A percentile compares a stretch with the other conserved stretches of the same genome.
These are phyloP conservation scores for Pelecanus crispus DNA, from an alignment of 2,113 vertebrate species.

Conservation along the genomic window DNA sequence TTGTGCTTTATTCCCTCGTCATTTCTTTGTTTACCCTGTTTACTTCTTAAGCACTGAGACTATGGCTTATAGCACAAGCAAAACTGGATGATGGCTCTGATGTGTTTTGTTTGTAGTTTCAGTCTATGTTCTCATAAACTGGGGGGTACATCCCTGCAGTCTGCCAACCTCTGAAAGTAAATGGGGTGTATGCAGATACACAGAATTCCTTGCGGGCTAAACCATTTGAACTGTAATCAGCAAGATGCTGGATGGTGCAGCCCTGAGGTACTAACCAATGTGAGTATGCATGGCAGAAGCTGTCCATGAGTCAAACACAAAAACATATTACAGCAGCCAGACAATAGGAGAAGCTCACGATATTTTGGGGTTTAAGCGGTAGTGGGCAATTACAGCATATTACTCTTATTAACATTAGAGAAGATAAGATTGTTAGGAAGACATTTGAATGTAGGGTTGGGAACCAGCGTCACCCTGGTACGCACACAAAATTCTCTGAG, in stretches of 20 bases:
- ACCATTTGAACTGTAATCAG: neutral
- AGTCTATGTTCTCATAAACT: neutral
- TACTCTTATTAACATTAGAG: neutral
- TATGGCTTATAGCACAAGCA: neutral
- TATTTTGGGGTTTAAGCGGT: neutral
- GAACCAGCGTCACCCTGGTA: neutral
- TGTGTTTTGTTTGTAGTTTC: neutral
- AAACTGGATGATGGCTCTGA: neutral
- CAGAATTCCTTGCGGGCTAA: neutral
- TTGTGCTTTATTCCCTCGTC: neutral
- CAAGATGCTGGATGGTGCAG: neutral
- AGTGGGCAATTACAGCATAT: neutral
- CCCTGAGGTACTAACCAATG: neutral
- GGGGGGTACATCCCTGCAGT: neutral
- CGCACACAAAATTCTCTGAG: neutral
- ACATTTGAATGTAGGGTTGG: neutral
- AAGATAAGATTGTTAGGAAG: neutral
- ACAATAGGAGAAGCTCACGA: neutral
- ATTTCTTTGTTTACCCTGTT: neutral
- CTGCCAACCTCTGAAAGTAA: neutral
- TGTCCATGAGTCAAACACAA: neutral
- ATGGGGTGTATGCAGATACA: neutral
- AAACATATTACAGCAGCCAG: neutral
- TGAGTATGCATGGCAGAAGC: neutral
- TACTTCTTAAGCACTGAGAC: neutral